Conservation (phyloP, 2,888 invertebrate genomes). For the Drosophila austrosaltans region DNA sequence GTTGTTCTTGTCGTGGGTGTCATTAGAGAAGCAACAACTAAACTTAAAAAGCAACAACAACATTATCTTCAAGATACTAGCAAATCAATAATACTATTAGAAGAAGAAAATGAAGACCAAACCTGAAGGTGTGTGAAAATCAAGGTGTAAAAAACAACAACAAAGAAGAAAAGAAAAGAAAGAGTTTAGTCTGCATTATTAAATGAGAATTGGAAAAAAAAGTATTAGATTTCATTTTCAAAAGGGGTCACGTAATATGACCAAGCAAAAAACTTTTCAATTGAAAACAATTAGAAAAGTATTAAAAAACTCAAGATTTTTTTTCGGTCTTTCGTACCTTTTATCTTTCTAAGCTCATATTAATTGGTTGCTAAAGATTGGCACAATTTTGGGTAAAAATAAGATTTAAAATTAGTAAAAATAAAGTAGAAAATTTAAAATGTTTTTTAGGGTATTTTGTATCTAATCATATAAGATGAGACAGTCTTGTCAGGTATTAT, state of each 20-base stretch:
- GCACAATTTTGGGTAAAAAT: neutral
- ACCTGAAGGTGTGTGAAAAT: slow-evolving; percentile 15
- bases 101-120: neutral
- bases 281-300: slow-evolving; percentile 19
- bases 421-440: neutral
- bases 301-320: slow-evolving; percentile 3
- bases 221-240: slow-evolving; percentile 11
- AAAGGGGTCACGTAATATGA: neutral
- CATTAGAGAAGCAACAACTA: slow-evolving; percentile 19
- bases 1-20: slow-evolving; percentile 12
- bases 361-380: slow-evolving; percentile 3
- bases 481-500: too few relatives aligned
- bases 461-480: too few relatives aligned
- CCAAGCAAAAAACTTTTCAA: slow-evolving; percentile 20
- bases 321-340: neutral
- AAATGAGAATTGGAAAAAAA: slow-evolving; percentile 32
- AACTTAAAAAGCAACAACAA: neutral
- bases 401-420: neutral
- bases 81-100: slow-evolving; percentile 38
- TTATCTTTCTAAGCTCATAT: neutral
- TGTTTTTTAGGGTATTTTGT: too few relatives aligned
- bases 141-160: slow-evolving; percentile 19
- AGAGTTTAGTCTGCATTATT: slow-evolving; percentile 17
- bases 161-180: too few relatives aligned
- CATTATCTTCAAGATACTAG: slow-evolving; percentile 19